Conservation (phyloP, 2,113 vertebrate species). For the Ochotona curzoniae region DNA sequence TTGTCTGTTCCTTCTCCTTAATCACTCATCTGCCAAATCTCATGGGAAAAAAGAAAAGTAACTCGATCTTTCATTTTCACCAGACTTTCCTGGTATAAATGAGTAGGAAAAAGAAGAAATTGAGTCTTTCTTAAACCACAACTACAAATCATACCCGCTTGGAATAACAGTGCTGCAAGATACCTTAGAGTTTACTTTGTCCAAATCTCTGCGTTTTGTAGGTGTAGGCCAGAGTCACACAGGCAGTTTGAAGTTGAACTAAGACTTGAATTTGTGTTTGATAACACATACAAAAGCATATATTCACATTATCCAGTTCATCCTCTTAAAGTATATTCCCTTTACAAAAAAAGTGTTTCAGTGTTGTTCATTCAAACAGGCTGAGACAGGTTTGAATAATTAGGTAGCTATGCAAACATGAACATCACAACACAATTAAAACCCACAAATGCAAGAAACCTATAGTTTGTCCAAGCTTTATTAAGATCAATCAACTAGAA, state of each 20-base stretch:
- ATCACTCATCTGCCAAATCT: neutral
- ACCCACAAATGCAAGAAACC: slow-evolving; percentile 27
- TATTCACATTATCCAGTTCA: neutral
- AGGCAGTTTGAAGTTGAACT: slow-evolving; percentile 13
- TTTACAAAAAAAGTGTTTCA: slow-evolving; percentile 29
- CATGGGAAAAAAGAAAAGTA: slow-evolving; percentile 29
- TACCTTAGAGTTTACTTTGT: neutral
- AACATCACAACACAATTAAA: slow-evolving; percentile 43
- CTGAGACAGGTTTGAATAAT: slow-evolving; percentile 14
- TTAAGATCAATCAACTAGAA: slow-evolving; percentile 3
- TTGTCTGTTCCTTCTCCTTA: slow-evolving; percentile 8
- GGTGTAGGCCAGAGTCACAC: neutral
- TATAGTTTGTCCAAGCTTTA: slow-evolving; percentile 27
- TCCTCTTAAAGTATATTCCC: neutral
- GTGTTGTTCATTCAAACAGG: slow-evolving; percentile 12
- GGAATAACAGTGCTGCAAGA: neutral
- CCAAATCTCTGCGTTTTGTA: slow-evolving; percentile 6
- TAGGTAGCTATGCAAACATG: neutral
- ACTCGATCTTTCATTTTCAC: neutral
- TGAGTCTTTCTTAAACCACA: neutral
- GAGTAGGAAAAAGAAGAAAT: slow-evolving; percentile 10
- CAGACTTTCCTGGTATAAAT: neutral
- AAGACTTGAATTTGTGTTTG: neutral
- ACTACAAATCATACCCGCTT: neutral
- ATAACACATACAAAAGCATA: neutral